phyloP scores from a whole-genome alignment of 2,113 vertebrate species.

The Cyrtonyx montezumae region DNA sequence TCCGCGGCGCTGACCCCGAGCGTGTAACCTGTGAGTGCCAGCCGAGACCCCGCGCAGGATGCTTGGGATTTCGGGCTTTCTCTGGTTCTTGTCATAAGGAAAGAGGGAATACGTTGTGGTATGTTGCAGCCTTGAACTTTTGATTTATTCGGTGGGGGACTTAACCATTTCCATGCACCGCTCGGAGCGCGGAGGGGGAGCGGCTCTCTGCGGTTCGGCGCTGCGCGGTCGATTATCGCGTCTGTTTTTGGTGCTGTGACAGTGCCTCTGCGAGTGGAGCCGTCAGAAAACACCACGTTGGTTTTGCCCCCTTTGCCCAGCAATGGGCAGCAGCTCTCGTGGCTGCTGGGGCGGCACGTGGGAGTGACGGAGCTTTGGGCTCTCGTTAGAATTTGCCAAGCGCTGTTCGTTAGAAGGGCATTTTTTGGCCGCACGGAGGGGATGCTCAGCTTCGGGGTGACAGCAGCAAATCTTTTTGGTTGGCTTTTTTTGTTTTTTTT shows the following conservation, averaged over 20 bases:
- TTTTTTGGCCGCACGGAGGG: background rate
- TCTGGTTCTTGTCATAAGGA: slow-evolving; percentile 86
- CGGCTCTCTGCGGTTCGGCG: background rate
- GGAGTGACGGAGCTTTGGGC: background rate
- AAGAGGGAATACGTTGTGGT: slow-evolving; percentile 62
- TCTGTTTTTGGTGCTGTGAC: rapidly evolving
- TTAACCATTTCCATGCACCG: slow-evolving; percentile 79
- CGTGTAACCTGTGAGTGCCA: slow-evolving; percentile 81
- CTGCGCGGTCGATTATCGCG: background rate
- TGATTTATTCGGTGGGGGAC: slow-evolving; percentile 78
- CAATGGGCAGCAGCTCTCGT: background rate
- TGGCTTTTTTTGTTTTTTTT: no score
- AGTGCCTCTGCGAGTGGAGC: background rate
- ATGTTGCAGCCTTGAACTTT: slow-evolving; percentile 78
- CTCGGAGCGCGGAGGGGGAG: background rate
- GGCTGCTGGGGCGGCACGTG: background rate
- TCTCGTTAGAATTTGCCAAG: rapidly evolving
- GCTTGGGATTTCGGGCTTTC: slow-evolving; percentile 78
- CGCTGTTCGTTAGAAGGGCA: background rate
- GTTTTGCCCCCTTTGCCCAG: background rate
- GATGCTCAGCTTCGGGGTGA: background rate
- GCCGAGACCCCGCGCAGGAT: slow-evolving; percentile 78
- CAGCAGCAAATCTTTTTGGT: rapidly evolving
- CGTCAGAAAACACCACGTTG: background rate
- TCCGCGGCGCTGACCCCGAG: slow-evolving; percentile 80